A percentile compares a stretch with the other conserved stretches of the same genome.
Conservation (phyloP, 2,797 vertebrate species). For the Myripristis jacobus region DNA sequence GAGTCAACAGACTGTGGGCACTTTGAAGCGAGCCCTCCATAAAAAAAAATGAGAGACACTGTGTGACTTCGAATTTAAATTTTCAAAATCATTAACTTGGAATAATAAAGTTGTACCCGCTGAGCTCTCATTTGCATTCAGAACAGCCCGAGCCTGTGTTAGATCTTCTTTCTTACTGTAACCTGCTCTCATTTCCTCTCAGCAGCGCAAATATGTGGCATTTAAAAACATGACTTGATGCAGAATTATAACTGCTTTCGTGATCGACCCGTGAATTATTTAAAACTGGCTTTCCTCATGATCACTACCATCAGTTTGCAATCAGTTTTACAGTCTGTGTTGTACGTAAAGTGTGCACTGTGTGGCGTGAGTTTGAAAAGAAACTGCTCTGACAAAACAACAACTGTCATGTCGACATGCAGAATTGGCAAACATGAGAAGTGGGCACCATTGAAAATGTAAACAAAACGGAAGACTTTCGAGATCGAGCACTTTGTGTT, state of each 20-base stretch:
- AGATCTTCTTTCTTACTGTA: constrained; percentile 9
- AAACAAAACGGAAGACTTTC: constrained; percentile 2
- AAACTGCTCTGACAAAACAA: constrained; percentile 2
- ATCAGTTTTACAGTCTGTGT: too few species aligned
- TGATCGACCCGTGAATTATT: background rate
- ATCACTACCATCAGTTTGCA: too few species aligned
- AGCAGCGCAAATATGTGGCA: constrained; percentile 24
- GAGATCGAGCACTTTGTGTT: background rate
- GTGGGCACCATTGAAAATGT: constrained; percentile 1
- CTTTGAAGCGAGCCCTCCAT: background rate
- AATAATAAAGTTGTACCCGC: background rate
- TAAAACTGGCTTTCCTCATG: background rate
- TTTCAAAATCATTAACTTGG: constrained; percentile 22
- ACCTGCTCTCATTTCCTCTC: constrained; percentile 58
- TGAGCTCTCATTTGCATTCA: constrained; percentile 4
- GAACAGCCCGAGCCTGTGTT: background rate
- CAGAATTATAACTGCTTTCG: background rate
- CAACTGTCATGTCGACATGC: background rate
- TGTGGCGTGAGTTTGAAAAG: constrained; percentile 5
- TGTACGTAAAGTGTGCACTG: background rate
- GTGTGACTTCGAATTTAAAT: background rate
- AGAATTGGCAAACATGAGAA: background rate
- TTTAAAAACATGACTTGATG: constrained; percentile 1
- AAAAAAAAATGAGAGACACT: constrained; percentile 2
- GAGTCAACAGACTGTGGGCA: background rate